Evolutionary conservation across 1,140 invertebrate genomes (phyloP), one percentile per base, ranked within the genome.

Genomic region (Atta cephalotes): DNA sequence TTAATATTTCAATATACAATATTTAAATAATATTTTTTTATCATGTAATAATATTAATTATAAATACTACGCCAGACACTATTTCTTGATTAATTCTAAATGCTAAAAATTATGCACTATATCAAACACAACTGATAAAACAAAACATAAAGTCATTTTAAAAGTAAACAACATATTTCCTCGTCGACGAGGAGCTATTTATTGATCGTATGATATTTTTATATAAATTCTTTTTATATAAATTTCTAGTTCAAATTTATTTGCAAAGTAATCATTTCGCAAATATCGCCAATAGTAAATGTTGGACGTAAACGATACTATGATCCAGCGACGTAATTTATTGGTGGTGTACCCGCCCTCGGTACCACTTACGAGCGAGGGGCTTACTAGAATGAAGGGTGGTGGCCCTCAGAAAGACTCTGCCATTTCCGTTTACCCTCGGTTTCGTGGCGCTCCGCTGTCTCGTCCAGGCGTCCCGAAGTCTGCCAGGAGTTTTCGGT

Each of bases 391-490:
- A 51, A 39, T 18, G 45, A 51, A 28, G 62, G 39, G 65, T 35
- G 77, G 65, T 58, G 45, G 65, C 51, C 85, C 85, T 84, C 80
- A 62, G 80, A 84, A 84, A 84, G 80, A 84, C 85, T 77, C 76
- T 86, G 85, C 85, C 65, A 86, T 86, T 80, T 86, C 85, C 78
- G 63, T 78, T 86, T 86, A 80, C 62, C 84, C 77, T 82, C 78
- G 78, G 65, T 86, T 86, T 82, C 82, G 63, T 88, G 82, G 72
- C 82, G 84, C 76, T 88, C 56, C 51, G 84, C 45, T 77, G 77
- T 76, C 87, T 88, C 77, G 60, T 76, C 82, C 58, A 80, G 87
- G 84, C 87, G 87, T 86, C 87, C 84, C 84, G 51, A 71, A 79
- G 87, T 88, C 87, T 86, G 76, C 68, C 14, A 28, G 58, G 72